Conservation (phyloP, 1,140 invertebrate species). For the Chymomyza costata region DNA sequence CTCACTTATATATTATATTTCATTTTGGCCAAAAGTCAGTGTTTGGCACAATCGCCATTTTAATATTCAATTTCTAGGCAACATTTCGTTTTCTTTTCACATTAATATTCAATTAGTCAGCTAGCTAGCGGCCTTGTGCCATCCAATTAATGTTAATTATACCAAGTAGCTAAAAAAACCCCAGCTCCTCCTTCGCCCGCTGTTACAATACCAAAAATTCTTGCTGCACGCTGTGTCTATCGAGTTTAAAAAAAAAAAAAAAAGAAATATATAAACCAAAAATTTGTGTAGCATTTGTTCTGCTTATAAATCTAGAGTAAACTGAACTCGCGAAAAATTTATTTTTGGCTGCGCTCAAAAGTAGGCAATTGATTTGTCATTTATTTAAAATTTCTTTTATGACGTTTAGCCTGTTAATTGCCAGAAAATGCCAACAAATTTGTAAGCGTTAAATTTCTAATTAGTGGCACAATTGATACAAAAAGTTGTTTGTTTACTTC, state of each 20-base stretch:
- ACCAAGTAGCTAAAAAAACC: no score
- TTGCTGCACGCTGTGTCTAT: no score
- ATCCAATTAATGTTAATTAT: conserved; percentile 65
- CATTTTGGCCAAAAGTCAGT: not conserved
- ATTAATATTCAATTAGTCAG: conserved; percentile 64
- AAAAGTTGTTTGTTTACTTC: conserved; percentile 33
- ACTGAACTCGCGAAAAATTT: no score
- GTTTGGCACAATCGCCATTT: conserved; percentile 18
- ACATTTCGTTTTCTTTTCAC: conserved; percentile 47
- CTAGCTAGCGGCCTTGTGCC: conserved; percentile 27
- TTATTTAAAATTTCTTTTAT: conserved; percentile 8
- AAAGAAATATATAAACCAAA: no score
- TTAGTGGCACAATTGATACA: conserved; percentile 44
- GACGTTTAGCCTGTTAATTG: conserved; percentile 35
- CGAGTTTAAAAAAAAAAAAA: no score
- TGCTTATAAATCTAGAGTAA: no score
- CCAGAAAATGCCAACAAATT: conserved; percentile 41
- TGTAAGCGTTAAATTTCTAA: conserved; percentile 48
- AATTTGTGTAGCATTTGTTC: no score
- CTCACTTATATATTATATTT: conserved; percentile 25
- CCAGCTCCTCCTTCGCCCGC: no score
- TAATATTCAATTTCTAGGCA: conserved; percentile 50
- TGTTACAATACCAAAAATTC: no score
- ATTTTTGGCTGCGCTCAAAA: no score
- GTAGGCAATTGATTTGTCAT: conserved; percentile 48